phyloP scores from a whole-genome alignment of 2,113 vertebrate species.

The Myrmecobius fasciatus region DNA sequence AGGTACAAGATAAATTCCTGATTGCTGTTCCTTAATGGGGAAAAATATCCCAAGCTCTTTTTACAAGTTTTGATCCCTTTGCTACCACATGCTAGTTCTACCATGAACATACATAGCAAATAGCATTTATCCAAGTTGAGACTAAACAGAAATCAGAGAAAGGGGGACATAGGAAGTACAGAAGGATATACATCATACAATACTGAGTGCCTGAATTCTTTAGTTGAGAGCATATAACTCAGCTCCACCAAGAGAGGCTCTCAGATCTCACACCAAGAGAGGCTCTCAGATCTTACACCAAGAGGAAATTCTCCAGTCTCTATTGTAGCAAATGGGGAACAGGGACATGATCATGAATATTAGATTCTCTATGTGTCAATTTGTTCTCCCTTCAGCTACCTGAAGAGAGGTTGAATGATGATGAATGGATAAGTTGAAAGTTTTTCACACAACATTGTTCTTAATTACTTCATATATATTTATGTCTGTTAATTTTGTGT shows the following conservation, averaged over 20 bases:
- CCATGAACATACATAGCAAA: background rate
- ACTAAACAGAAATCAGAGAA: background rate
- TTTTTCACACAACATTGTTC: background rate
- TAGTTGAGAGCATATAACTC: background rate
- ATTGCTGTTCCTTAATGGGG: background rate
- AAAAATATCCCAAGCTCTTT: background rate
- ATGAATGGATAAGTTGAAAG: background rate
- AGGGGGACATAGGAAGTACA: background rate
- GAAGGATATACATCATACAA: too few relatives aligned
- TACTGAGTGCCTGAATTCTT: background rate
- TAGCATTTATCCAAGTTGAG: background rate
- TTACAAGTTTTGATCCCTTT: background rate
- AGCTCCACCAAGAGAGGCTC: background rate
- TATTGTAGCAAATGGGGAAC: background rate
- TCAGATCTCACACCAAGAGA: too few relatives aligned
- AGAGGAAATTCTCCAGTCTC: background rate
- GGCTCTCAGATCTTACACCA: too few relatives aligned
- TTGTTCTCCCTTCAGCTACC: background rate
- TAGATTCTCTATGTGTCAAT: background rate
- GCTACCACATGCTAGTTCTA: background rate
- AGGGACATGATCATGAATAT: background rate
- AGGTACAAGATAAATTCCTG: background rate
- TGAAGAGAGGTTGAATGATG: background rate
- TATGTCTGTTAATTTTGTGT: background rate
- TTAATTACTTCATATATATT: background rate